These are phyloP conservation scores for Jacana jacana DNA, from an alignment of 2,113 vertebrate species.

Conservation along the genomic window DNA sequence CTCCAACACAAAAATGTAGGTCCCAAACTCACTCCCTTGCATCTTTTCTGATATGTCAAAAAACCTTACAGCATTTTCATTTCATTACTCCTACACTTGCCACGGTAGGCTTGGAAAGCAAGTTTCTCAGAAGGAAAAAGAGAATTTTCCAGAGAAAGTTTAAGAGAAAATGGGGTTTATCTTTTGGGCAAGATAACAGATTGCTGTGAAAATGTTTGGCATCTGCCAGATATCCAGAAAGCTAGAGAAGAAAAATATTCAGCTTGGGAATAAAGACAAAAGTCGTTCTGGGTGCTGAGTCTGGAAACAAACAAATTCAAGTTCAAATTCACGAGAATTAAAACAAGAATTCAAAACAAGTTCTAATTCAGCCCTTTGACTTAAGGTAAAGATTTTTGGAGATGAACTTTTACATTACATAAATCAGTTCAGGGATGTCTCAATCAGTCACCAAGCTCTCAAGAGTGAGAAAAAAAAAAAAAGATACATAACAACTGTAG, in stretches of 20 bases:
- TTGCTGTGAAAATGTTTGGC: background rate
- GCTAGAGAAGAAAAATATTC: background rate
- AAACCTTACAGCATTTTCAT: background rate
- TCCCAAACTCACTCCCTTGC: background rate
- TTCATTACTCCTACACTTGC: background rate
- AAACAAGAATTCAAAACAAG: no score
- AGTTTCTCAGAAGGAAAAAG: background rate
- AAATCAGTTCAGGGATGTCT: background rate
- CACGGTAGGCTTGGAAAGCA: background rate
- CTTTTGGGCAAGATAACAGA: background rate
- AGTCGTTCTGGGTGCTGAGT: background rate
- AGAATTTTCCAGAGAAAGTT: background rate
- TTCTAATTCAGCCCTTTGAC: background rate
- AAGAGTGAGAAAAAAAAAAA: rapidly evolving
- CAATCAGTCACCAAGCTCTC: background rate
- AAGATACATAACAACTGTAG: background rate
- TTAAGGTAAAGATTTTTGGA: background rate
- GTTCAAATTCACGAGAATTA: background rate
- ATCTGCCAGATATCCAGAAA: background rate
- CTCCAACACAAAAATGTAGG: background rate
- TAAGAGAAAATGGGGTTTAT: background rate
- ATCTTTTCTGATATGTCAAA: background rate
- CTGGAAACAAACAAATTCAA: background rate
- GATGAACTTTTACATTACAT: background rate
- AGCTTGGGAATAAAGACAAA: background rate